Evolutionary conservation across 2,888 invertebrate species (phyloP).

Genomic region (Limnephilus rhombicus): DNA sequence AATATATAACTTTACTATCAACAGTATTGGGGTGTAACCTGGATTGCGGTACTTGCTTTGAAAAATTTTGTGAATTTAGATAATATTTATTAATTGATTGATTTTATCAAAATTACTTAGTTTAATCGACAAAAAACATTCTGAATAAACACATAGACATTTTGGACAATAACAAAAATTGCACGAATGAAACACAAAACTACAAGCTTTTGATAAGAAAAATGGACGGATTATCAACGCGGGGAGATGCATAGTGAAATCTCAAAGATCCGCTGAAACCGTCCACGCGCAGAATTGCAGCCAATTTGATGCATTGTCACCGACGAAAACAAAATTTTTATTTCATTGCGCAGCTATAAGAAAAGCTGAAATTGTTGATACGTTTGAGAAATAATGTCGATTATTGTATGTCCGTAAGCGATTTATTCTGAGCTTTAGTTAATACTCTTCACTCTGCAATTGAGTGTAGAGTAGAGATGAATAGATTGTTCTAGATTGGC

Average conservation of each 20-base stretch:
- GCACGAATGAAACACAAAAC: conserved; percentile 66
- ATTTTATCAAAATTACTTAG: conserved; percentile 23
- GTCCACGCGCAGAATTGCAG: conserved; percentile 44
- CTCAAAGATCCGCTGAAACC: conserved; percentile 39
- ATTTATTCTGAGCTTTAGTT: neutral
- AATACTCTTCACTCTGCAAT: neutral
- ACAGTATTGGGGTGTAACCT: conserved; percentile 75
- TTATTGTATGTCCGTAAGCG: neutral
- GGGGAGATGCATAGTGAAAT: neutral
- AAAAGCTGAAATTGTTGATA: neutral
- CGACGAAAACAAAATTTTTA: neutral
- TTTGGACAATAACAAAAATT: conserved; percentile 63
- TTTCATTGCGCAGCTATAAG: neutral
- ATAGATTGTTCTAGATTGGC: neutral
- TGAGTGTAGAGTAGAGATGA: neutral
- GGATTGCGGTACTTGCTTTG: conserved; percentile 69
- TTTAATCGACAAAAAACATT: conserved; percentile 48
- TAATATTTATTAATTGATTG: conserved; percentile 15
- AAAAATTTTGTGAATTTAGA: conserved; percentile 8
- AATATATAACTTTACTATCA: conserved; percentile 23
- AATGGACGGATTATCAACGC: conserved; percentile 48
- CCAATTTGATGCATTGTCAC: neutral
- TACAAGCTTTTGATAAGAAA: conserved; percentile 65
- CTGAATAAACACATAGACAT: conserved; percentile 60
- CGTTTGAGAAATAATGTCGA: neutral